Conservation (phyloP, 2,797 vertebrate genomes). For the Crocidura indochinensis region DNA sequence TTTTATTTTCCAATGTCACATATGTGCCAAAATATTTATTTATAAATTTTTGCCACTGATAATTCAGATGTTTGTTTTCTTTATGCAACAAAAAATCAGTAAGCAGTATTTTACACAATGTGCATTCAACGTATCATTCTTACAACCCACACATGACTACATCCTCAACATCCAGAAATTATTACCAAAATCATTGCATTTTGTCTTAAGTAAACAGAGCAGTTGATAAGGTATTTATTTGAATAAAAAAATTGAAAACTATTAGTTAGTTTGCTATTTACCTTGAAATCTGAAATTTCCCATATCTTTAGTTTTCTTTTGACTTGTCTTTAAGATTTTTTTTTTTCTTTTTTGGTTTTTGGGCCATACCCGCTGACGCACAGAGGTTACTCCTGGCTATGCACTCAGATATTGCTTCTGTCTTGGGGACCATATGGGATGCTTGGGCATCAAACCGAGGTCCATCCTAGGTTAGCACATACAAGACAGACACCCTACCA, state of each 20-base stretch:
- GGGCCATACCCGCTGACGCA: too few relatives aligned
- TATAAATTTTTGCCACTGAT: constrained; percentile 53
- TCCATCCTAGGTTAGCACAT: too few relatives aligned
- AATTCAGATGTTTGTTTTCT: constrained; percentile 60
- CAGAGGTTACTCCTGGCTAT: too few relatives aligned
- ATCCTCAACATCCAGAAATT: neutral
- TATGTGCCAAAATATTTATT: constrained; percentile 66
- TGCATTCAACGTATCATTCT: constrained; percentile 20
- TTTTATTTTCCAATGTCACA: constrained; percentile 68
- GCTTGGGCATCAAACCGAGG: too few relatives aligned
- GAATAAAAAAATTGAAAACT: constrained; percentile 3
- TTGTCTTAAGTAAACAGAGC: constrained; percentile 48
- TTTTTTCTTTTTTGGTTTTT: too few relatives aligned
- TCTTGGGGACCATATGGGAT: too few relatives aligned
- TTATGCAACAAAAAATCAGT: constrained; percentile 70
- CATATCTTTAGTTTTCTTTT: neutral
- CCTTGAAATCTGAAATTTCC: constrained; percentile 14
- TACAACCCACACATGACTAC: neutral
- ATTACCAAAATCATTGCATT: neutral
- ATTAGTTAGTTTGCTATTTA: constrained; percentile 1
- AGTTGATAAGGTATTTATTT: neutral
- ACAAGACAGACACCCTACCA: too few relatives aligned
- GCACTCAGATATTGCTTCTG: too few relatives aligned
- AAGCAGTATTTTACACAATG: constrained; percentile 47
- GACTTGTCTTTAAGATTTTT: neutral